phyloP scores from a whole-genome alignment of 2,797 vertebrate genomes.

The Galago senegalensis region DNA sequence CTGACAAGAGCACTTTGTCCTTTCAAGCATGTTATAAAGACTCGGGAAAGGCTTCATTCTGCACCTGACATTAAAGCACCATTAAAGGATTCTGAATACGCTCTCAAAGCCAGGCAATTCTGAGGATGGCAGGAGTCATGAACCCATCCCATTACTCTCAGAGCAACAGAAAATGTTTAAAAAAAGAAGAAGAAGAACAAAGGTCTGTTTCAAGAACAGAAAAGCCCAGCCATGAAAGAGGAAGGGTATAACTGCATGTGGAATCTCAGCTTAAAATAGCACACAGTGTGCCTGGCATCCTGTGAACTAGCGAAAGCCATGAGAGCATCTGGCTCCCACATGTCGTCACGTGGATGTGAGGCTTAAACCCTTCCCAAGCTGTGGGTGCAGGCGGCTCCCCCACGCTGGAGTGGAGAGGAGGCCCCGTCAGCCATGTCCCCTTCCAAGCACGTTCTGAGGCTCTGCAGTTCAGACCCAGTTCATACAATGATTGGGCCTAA shows the following conservation, averaged over 20 bases:
- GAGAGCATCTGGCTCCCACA: background rate
- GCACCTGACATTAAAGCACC: constrained; percentile 76
- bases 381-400: background rate
- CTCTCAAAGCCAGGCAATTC: constrained; percentile 58
- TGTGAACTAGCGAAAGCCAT: background rate
- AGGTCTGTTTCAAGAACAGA: constrained; percentile 74
- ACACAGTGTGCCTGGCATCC: background rate
- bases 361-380: background rate
- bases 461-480: background rate
- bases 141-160: constrained; percentile 49
- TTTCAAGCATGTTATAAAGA: constrained; percentile 75
- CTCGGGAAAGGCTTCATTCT: constrained; percentile 71
- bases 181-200: constrained; percentile 51
- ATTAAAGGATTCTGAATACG: constrained; percentile 64
- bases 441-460: background rate
- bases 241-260: background rate
- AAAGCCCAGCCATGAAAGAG: constrained; percentile 56
- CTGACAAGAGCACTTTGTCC: constrained; percentile 77
- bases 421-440: background rate
- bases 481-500: background rate
- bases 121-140: constrained; percentile 66
- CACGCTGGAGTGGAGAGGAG: background rate
- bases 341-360: background rate
- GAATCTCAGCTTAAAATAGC: constrained; percentile 42
- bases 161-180: background rate